Percentiles rank a stretch among this genome's conserved stretches.
phyloP scores from a whole-genome alignment of 1,140 invertebrate species.

The Saccostrea glomerata region DNA sequence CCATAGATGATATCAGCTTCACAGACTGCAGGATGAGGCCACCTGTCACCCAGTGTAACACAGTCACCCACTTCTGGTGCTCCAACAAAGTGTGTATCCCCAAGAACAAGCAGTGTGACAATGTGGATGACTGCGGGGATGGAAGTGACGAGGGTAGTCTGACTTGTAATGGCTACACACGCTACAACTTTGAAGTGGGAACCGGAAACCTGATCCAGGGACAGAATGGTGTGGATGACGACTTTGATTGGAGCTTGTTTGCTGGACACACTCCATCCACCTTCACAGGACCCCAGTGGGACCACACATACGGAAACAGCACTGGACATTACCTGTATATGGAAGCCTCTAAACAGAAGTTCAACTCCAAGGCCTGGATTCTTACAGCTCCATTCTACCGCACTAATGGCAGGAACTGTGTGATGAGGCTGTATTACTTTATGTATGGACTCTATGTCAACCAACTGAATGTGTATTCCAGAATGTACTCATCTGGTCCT shows the following conservation, averaged over 20 bases:
- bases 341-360: constrained; percentile 78
- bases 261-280: constrained; percentile 54
- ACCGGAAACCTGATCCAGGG: constrained; percentile 61
- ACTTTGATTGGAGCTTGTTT: constrained; percentile 69
- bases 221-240: constrained; percentile 61
- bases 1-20: constrained; percentile 74
- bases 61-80: constrained; percentile 61
- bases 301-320: constrained; percentile 68
- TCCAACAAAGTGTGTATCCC: constrained; percentile 67
- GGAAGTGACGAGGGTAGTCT: constrained; percentile 69
- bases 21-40: constrained; percentile 66
- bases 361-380: constrained; percentile 74
- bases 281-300: constrained; percentile 65
- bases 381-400: constrained; percentile 60
- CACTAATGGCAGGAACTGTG: constrained; percentile 59
- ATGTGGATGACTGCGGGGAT: constrained; percentile 76
- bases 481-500: constrained; percentile 66
- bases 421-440: constrained; percentile 71
- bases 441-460: constrained; percentile 75
- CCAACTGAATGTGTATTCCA: constrained; percentile 67
- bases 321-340: constrained; percentile 76
- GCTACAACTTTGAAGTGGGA: constrained; percentile 67
- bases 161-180: constrained; percentile 56
- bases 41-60: constrained; percentile 54
- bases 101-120: constrained; percentile 66